Conservation (phyloP, 1,140 invertebrate genomes). For the Pseudomyrmex sp. region DNA sequence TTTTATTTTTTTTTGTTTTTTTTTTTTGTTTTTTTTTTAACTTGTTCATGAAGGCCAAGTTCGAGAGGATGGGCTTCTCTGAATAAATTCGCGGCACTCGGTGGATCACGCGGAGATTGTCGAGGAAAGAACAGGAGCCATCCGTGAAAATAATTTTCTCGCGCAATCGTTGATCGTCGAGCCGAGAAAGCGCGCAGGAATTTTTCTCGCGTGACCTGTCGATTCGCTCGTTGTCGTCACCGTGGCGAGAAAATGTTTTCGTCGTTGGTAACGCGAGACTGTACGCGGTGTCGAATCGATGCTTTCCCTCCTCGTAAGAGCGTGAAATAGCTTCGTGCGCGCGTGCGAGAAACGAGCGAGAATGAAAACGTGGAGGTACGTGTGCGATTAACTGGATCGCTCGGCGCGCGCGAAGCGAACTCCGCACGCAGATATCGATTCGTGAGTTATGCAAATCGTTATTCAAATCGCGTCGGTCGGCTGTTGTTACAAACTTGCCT, state of each 20-base stretch:
- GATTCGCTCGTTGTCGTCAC: neutral
- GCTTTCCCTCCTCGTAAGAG: constrained; percentile 57
- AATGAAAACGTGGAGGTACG: neutral
- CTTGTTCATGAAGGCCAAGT: neutral
- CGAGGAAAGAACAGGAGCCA: too few species aligned
- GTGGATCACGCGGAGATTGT: too few species aligned
- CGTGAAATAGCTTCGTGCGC: constrained; percentile 47
- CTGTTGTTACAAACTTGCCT: constrained; percentile 8
- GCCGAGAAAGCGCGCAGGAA: constrained; percentile 63
- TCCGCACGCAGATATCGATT: constrained; percentile 22
- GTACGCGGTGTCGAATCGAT: constrained; percentile 18
- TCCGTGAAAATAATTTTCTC: neutral
- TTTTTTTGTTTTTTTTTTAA: neutral
- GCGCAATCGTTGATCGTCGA: neutral
- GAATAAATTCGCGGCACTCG: too few species aligned
- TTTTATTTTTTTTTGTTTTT: constrained; percentile 10
- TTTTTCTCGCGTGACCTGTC: constrained; percentile 61
- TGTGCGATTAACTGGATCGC: constrained; percentile 28
- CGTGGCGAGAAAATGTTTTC: constrained; percentile 29
- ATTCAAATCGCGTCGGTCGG: constrained; percentile 36
- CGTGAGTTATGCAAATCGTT: constrained; percentile 51
- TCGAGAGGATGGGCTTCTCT: too few species aligned
- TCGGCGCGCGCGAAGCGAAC: constrained; percentile 11
- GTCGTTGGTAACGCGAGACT: constrained; percentile 6
- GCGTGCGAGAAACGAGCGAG: constrained; percentile 25